A percentile compares a stretch with the other conserved stretches of the same genome.
Evolutionary conservation across 2,888 invertebrate species (phyloP).

Genomic region (Eugnorisma glareosa): DNA sequence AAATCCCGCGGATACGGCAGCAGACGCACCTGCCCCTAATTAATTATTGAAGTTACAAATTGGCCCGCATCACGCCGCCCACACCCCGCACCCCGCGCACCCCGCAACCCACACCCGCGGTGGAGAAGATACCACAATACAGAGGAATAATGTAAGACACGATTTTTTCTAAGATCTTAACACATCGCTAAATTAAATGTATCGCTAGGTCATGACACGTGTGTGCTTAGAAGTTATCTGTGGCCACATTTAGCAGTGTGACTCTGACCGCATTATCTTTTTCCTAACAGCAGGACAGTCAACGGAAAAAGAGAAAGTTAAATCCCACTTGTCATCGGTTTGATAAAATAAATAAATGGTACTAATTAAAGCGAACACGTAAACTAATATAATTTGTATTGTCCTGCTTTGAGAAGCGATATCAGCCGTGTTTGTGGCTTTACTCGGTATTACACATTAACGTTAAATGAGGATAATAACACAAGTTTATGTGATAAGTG

Average conservation of each 20-base stretch:
- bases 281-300: neutral
- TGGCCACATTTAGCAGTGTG: neutral
- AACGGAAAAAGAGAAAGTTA: too few species aligned
- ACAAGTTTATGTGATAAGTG: neutral
- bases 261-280: neutral
- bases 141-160: constrained; percentile 13
- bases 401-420: constrained; percentile 17
- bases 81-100: neutral
- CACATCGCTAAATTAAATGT: neutral
- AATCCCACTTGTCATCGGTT: neutral
- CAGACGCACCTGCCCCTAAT: constrained; percentile 69
- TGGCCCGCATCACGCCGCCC: constrained; percentile 62
- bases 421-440: constrained; percentile 3
- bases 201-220: neutral
- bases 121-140: constrained; percentile 10
- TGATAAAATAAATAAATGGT: constrained; percentile 28
- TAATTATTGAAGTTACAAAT: constrained; percentile 78
- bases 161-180: neutral
- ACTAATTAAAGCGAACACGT: constrained; percentile 16
- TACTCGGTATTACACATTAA: neutral
- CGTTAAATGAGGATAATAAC: constrained; percentile 13
- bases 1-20: constrained; percentile 56
- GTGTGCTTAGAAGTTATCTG: neutral
- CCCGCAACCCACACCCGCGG: neutral
- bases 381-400: neutral